phyloP scores from a whole-genome alignment of 2,797 vertebrate genomes.

The Poeciliopsis infans region DNA sequence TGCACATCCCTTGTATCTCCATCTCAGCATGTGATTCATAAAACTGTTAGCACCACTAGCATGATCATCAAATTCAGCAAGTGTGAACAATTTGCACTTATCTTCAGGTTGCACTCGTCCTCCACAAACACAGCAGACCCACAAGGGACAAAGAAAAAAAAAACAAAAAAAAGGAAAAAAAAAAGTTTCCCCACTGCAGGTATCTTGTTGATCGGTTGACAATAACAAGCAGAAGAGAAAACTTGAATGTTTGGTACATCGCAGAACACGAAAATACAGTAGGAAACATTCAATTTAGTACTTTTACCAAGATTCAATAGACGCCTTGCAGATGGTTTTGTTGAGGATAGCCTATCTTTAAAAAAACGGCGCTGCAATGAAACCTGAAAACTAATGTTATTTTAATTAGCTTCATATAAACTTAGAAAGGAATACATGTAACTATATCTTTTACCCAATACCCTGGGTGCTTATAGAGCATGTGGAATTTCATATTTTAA shows the following conservation, averaged over 20 bases:
- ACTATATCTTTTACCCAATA: not conserved
- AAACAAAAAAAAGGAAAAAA: not conserved
- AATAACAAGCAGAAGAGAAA: not conserved
- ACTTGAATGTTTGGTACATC: not conserved
- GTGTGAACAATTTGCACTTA: not conserved
- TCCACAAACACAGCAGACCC: not conserved
- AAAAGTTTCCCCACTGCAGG: not conserved
- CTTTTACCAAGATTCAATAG: not conserved
- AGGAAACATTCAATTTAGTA: not conserved
- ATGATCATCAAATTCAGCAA: not conserved
- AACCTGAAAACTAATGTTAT: not conserved
- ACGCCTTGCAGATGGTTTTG: not conserved
- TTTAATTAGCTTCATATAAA: not conserved
- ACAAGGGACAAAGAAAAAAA: not conserved
- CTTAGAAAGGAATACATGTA: not conserved
- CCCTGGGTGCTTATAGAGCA: not conserved
- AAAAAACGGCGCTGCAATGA: not conserved
- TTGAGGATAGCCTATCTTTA: not conserved
- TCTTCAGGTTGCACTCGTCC: not conserved
- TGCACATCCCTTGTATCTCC: not conserved
- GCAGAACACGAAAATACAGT: not conserved
- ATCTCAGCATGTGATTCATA: not conserved
- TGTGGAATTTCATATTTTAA: not conserved
- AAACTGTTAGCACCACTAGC: not conserved
- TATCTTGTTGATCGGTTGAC: not conserved